Evolutionary conservation across 1,140 invertebrate species (phyloP).

Genomic region (Drosophila littoralis): DNA sequence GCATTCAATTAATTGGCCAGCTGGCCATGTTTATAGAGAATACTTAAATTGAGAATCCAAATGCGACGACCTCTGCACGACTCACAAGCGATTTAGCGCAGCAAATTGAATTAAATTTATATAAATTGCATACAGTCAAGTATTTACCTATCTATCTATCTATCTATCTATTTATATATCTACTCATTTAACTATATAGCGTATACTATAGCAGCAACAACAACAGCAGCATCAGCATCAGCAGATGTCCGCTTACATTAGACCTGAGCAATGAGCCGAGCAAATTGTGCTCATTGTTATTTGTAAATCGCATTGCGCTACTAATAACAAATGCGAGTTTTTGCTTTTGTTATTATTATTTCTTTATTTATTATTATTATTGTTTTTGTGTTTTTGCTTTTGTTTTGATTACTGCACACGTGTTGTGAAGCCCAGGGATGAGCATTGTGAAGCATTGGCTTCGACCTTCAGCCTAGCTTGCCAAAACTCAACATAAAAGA

Average conservation of each 20-base stretch:
- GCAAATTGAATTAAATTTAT: constrained; percentile 83
- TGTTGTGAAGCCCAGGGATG: constrained; percentile 25
- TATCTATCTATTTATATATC: constrained; percentile 24
- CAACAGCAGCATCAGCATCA: constrained; percentile 39
- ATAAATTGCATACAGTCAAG: constrained; percentile 71
- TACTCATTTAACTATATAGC: constrained; percentile 53
- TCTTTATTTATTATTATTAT: constrained; percentile 24
- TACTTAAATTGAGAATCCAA: constrained; percentile 51
- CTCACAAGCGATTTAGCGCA: constrained; percentile 71
- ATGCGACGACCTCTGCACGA: constrained; percentile 72
- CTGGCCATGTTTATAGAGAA: constrained; percentile 50
- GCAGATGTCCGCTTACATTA: constrained; percentile 81
- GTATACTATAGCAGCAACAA: constrained; percentile 11
- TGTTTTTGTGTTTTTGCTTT: constrained; percentile 51
- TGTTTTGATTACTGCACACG: constrained; percentile 51
- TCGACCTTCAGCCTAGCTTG: constrained; percentile 59
- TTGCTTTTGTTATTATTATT: constrained; percentile 34
- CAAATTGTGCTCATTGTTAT: constrained; percentile 80
- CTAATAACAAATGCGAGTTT: constrained; percentile 55
- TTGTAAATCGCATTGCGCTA: constrained; percentile 72
- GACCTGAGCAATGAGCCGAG: constrained; percentile 54
- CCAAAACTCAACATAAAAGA: constrained; percentile 53
- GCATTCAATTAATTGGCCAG: constrained; percentile 55
- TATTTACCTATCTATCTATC: constrained; percentile 20
- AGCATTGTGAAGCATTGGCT: constrained; percentile 48